These are phyloP conservation scores for Galeopsomyia nigrocyanea DNA, from an alignment of 2,888 invertebrate species.

Conservation along the genomic window DNA sequence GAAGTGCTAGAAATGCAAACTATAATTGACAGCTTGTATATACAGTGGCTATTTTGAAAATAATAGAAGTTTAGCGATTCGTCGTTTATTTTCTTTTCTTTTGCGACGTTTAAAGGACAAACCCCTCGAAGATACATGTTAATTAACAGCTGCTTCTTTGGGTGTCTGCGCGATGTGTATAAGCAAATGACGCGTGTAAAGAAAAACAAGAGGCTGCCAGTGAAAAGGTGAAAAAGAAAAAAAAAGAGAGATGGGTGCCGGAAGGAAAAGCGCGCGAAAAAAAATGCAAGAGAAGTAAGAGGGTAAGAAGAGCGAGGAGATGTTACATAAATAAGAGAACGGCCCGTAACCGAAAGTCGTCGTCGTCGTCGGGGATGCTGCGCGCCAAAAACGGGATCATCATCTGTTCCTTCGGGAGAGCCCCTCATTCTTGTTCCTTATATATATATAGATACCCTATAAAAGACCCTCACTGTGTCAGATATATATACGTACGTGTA, in stretches of 20 bases:
- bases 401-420: conserved; percentile 64
- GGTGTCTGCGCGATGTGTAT: too few relatives aligned
- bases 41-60: too few relatives aligned
- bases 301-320: not conserved
- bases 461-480: too few relatives aligned
- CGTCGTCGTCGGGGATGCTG: conserved; percentile 47
- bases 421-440: conserved; percentile 48
- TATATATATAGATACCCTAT: conserved; percentile 20
- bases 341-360: conserved; percentile 61
- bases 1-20: too few relatives aligned
- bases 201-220: conserved; percentile 14
- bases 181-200: conserved; percentile 27
- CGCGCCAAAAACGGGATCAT: conserved; percentile 63
- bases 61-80: too few relatives aligned
- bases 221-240: conserved; percentile 14
- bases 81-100: too few relatives aligned
- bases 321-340: conserved; percentile 50
- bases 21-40: too few relatives aligned
- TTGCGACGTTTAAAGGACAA: too few relatives aligned
- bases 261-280: not conserved
- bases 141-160: conserved; percentile 42
- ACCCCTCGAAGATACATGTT: conserved; percentile 1
- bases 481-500: not conserved
- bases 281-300: not conserved
- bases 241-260: too few relatives aligned